A percentile compares a stretch with the other conserved stretches of the same genome.
These are phyloP conservation scores for Sinohyriopsis cumingii DNA, from an alignment of 2,888 invertebrate genomes.

Conservation along the genomic window DNA sequence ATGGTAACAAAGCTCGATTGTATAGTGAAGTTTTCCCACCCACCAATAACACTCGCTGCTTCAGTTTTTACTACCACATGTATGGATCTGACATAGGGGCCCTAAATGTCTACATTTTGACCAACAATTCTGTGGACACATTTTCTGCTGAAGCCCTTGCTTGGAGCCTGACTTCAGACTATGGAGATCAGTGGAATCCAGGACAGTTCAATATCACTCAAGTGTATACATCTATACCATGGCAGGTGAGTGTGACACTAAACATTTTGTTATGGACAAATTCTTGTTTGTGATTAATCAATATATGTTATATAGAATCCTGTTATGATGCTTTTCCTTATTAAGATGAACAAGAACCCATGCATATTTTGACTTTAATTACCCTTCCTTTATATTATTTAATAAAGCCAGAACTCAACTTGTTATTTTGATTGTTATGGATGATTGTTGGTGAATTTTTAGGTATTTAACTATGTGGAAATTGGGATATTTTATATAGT, in stretches of 20 bases:
- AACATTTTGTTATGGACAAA: too few relatives aligned
- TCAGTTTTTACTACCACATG: slow-evolving; percentile 58
- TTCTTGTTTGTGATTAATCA: too few relatives aligned
- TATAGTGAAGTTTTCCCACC: slow-evolving; percentile 43
- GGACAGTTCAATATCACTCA: slow-evolving; percentile 54
- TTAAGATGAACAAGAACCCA: background rate
- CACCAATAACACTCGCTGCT: slow-evolving; percentile 35
- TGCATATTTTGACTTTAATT: background rate
- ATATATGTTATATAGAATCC: too few relatives aligned
- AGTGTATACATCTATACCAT: slow-evolving; percentile 52
- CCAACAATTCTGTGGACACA: slow-evolving; percentile 41
- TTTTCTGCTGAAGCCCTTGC: slow-evolving; percentile 46
- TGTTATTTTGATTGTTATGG: too few relatives aligned
- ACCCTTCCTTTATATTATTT: background rate
- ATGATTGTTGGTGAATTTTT: too few relatives aligned
- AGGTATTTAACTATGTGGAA: too few relatives aligned
- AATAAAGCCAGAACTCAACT: too few relatives aligned
- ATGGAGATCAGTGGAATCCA: slow-evolving; percentile 53
- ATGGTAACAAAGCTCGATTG: slow-evolving; percentile 49
- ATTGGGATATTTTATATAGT: too few relatives aligned
- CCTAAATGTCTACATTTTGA: slow-evolving; percentile 45
- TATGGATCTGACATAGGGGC: slow-evolving; percentile 54
- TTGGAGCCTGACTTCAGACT: slow-evolving; percentile 51
- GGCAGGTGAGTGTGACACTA: slow-evolving; percentile 36
- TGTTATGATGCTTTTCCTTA: background rate